Base-by-base conservation (phyloP, 1,140 invertebrate genomes). In the Eriocheir sinensis region DNA sequence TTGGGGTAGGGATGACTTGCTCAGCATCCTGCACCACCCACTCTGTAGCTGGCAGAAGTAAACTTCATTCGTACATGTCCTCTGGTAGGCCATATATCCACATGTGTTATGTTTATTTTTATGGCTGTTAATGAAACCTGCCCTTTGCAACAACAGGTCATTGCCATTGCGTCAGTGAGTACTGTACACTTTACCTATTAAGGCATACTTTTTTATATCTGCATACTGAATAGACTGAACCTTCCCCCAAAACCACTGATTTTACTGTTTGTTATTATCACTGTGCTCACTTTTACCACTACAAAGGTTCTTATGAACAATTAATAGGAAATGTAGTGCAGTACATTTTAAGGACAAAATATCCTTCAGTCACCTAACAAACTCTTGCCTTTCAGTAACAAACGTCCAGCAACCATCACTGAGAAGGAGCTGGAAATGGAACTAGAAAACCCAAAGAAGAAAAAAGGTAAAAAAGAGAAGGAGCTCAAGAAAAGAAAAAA, bases 361-460 rank as follows among this genome's bases (percentile, higher is more conserved):
- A 15, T 81, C n/a, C 34, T 81, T 81, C 2, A 81, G 9, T 81
- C 6, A 8, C 9, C n/a, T 81, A 30, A 21, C 30, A 6, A 21
- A 34, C 4, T 40, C 44, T 32, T 34, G 9, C 27, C 32, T 91
- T 60, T 27, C 91, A 92, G 91, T 40, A 92, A 36, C 38, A 92
- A 92, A 30, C 72, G 91, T 17, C 83, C 48, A 93, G 92, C 83
- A 4, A 38, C 4, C 32, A 88, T 79, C 30, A 88, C 83, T 38
- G 92, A 93, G 48, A 32, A 89, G 48, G 48, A 88, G 40, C 83
- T 79, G 30, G 85, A 89, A 41, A 34, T 38, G 21, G 92, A 89
- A 21, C 36, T 72, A 36, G 44, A 89, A 53, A 21, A 34, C n/a
- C 44, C 38, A 8, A 41, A 17, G 27, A 41, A 88, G 12, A 86